Evolutionary conservation across 2,888 invertebrate species (phyloP), one percentile per base, ranked within the genome.

Genomic region (Listrodromus nycthemerus): DNA sequence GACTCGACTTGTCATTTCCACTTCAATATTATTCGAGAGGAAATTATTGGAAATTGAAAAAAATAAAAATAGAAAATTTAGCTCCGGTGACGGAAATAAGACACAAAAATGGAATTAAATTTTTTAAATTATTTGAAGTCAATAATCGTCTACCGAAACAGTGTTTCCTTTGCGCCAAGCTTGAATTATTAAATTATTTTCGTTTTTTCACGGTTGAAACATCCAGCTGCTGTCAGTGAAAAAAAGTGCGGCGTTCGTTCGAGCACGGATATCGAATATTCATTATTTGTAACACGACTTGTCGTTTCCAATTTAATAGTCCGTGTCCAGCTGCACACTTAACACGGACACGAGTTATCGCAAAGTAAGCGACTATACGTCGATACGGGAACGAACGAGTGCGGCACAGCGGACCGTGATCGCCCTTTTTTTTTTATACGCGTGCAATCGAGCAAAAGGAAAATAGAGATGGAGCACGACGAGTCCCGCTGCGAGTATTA

Each of bases 271-370:
- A 71, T 77, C 55, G 76, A 80, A 83, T 77, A 80, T 83, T 77
- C 80, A 77, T 77, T 65, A 30, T 63, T 67, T 71, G 48, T 70
- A 77, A 84, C 74, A 74, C 73, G 63, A 80, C 52, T 77, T 78
- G 77, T 55, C 77, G 77, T 74, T 78, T 63, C 52, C 65, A 48
- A 74, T 50, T 84, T 78, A 78, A 80, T 80, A 80, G 83, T 48
- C 69, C 65, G 67, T 77, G 73, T 73, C 77, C 76, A 80, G 80
- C 77, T 70, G 61, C 41, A 77, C 30, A 80, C 76, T 83, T 76
- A 70, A 75, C 77, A 55, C 65, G 30, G 74, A 80, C 80, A 84
- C 45, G 69, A 78, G 76, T 80, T 77, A 58, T 71, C 13, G 48
- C 52, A 61, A 73, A 67, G 61, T 50, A 75, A 45, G 75, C 52